Percentiles rank a stretch among this genome's conserved stretches.
Conservation (phyloP, 2,797 vertebrate genomes). For the Notamacropus eugenii region DNA sequence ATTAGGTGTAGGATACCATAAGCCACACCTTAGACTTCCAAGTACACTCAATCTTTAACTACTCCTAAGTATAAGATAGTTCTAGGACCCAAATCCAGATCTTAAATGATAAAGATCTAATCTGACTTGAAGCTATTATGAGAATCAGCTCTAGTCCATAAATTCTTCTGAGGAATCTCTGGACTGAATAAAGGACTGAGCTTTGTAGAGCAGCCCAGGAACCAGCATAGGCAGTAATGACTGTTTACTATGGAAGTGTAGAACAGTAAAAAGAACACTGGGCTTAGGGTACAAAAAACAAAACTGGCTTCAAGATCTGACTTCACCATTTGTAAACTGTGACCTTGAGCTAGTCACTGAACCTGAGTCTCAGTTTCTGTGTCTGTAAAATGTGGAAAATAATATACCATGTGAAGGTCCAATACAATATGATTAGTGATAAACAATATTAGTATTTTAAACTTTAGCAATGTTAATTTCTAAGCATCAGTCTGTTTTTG, state of each 20-base stretch:
- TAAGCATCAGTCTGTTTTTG: background rate
- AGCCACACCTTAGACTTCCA: background rate
- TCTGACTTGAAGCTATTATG: no score
- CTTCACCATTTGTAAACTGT: background rate
- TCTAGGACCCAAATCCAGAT: background rate
- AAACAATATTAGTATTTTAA: background rate
- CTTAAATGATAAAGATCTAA: background rate
- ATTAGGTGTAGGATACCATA: background rate
- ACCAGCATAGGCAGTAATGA: background rate
- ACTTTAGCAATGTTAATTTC: background rate
- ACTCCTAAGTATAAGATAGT: background rate
- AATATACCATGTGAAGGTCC: background rate
- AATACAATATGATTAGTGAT: background rate
- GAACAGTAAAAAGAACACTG: background rate
- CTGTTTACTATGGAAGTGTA: background rate
- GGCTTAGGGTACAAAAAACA: background rate
- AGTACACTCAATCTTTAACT: background rate
- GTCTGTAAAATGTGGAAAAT: background rate
- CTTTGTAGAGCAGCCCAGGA: background rate
- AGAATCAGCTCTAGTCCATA: background rate
- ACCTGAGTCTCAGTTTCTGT: background rate
- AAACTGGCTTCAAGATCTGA: background rate
- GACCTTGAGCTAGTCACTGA: background rate
- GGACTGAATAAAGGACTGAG: slow-evolving; percentile 4
- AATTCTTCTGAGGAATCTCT: background rate